phyloP scores from a whole-genome alignment of 2,797 vertebrate species.

The Darevskia nairensis region DNA sequence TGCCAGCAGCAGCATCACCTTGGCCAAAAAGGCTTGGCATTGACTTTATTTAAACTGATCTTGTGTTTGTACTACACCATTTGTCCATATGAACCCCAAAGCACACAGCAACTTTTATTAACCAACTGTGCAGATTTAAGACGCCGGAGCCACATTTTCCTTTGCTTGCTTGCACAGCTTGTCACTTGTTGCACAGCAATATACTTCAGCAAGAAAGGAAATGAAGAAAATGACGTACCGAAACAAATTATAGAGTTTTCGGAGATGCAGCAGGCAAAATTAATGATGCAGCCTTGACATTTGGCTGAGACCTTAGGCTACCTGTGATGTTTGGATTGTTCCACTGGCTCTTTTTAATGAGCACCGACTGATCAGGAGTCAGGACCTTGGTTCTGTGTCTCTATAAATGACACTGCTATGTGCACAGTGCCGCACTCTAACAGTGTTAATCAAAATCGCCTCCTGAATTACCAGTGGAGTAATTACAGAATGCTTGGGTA shows the following conservation, averaged over 20 bases:
- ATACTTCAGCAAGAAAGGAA: neutral
- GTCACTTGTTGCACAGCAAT: neutral
- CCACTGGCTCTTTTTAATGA: conserved; percentile 20
- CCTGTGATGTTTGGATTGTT: conserved; percentile 10
- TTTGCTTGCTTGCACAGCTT: conserved; percentile 4
- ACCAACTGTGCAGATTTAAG: neutral
- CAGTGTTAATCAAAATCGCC: neutral
- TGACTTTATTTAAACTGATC: neutral
- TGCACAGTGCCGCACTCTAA: neutral
- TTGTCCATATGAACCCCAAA: neutral
- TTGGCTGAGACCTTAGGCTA: neutral
- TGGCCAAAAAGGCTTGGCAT: neutral
- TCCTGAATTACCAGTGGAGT: neutral
- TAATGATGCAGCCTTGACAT: neutral
- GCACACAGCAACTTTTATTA: neutral
- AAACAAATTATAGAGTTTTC: neutral
- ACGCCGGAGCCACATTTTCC: neutral
- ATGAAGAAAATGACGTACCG: neutral
- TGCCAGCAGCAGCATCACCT: neutral
- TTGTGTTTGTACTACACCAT: conserved; percentile 18
- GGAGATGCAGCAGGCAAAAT: neutral
- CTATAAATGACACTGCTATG: neutral
- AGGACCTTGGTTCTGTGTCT: neutral
- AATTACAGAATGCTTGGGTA: neutral
- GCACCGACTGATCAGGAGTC: neutral